Evolutionary conservation across 53 echinoderm and acorn worm genomes (phyloP), one percentile per base, ranked within the genome.

Genomic region (Arbacia lixula): DNA sequence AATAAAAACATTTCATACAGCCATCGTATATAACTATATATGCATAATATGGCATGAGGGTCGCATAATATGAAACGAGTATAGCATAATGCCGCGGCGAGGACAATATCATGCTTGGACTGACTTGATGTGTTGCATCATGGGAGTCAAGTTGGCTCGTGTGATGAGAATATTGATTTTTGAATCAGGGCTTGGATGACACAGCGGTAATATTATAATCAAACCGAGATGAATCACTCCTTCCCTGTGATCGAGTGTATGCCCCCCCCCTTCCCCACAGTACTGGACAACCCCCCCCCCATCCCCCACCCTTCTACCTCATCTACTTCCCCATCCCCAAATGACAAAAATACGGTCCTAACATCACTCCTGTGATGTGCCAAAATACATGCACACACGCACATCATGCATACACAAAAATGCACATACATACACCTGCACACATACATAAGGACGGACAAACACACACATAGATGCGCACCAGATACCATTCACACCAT

Each of bases 161-260:
- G 46, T 46, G 46, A 74, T 53, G 50, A 53, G 53, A 30, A 31
- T 74, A 74, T 74, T 74, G 74, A 74, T 74, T 74, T 74, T 64
- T 74, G 3, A 25, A n/a, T n/a, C n/a, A n/a, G n/a, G n/a, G n/a
- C n/a, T n/a, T n/a, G n/a, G n/a, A n/a, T n/a, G n/a, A n/a, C n/a
- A n/a, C n/a, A n/a, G n/a, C n/a, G n/a, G n/a, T n/a, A n/a, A n/a
- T n/a, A n/a, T n/a, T n/a, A n/a, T n/a, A n/a, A n/a, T n/a, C n/a
- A n/a, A n/a, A n/a, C n/a, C n/a, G n/a, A n/a, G n/a, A n/a, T n/a
- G n/a, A n/a, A n/a, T n/a, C n/a, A n/a, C n/a, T n/a, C n/a, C n/a
- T n/a, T n/a, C n/a, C n/a, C n/a, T n/a, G n/a, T n/a, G n/a, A n/a
- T n/a, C n/a, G n/a, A n/a, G n/a, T n/a, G n/a, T n/a, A n/a, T n/a